These are phyloP conservation scores for Andrena bucephala DNA, from an alignment of 2,888 invertebrate species.

Conservation along the genomic window DNA sequence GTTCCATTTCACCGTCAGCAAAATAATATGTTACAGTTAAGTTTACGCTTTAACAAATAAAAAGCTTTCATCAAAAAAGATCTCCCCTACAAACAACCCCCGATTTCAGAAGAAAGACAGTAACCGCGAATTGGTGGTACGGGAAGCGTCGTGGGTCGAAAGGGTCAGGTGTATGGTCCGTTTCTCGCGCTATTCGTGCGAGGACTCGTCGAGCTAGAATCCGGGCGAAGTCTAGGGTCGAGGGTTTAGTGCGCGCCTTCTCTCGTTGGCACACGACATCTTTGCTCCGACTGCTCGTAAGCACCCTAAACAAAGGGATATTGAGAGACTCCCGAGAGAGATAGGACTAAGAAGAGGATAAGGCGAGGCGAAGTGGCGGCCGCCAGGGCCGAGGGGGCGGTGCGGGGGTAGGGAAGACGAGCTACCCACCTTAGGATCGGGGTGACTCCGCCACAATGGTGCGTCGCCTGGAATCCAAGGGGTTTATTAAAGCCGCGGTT, in stretches of 20 bases:
- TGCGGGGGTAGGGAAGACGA: conserved; percentile 66
- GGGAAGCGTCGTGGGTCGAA: conserved; percentile 19
- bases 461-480: conserved; percentile 82
- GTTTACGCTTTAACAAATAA: background rate
- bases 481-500: conserved; percentile 84
- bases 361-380: conserved; percentile 52
- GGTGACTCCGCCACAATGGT: conserved; percentile 82
- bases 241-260: conserved; percentile 73
- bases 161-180: conserved; percentile 61
- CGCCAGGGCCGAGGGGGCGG: conserved; percentile 36
- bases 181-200: conserved; percentile 59
- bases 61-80: background rate
- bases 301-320: conserved; percentile 84
- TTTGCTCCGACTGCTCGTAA: conserved; percentile 80
- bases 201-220: conserved; percentile 57
- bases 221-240: conserved; percentile 62
- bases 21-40: too few species aligned
- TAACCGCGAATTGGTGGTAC: conserved; percentile 11
- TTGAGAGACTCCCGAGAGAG: conserved; percentile 79
- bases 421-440: conserved; percentile 74
- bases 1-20: too few species aligned
- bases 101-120: background rate
- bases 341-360: conserved; percentile 60
- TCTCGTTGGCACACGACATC: conserved; percentile 80
- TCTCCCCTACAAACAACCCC: background rate